phyloP scores from a whole-genome alignment of 2,113 vertebrate species.

The Trichechus manatus region DNA sequence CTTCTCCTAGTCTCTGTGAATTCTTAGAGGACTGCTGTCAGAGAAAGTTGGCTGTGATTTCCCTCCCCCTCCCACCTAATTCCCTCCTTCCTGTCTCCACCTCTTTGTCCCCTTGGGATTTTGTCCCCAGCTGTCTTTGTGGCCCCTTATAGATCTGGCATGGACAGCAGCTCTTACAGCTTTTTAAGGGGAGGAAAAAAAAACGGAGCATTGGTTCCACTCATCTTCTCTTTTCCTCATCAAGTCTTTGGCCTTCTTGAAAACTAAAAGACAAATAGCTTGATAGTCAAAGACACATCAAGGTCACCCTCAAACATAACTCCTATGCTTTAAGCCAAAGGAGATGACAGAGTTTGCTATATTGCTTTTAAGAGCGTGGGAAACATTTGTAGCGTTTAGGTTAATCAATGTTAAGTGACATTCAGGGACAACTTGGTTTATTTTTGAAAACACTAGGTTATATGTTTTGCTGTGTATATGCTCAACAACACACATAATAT shows the following conservation, averaged over 20 bases:
- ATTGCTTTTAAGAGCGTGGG: conserved; percentile 18
- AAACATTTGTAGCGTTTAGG: background rate
- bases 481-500: background rate
- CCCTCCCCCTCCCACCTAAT: conserved; percentile 29
- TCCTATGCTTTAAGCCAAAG: background rate
- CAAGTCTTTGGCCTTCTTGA: background rate
- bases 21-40: background rate
- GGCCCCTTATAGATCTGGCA: background rate
- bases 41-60: conserved; percentile 50
- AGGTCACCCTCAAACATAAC: background rate
- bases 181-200: background rate
- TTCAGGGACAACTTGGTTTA: background rate
- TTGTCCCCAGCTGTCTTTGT: conserved; percentile 3
- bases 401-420: background rate
- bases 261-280: background rate
- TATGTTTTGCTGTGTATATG: background rate
- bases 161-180: background rate
- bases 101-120: background rate
- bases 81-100: conserved; percentile 52
- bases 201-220: background rate
- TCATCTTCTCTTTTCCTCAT: background rate
- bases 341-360: background rate
- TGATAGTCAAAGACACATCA: background rate
- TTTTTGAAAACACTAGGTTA: background rate
- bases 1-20: background rate